Evolutionary conservation across 1,140 invertebrate species (phyloP).

Genomic region (Amyelois transitella): DNA sequence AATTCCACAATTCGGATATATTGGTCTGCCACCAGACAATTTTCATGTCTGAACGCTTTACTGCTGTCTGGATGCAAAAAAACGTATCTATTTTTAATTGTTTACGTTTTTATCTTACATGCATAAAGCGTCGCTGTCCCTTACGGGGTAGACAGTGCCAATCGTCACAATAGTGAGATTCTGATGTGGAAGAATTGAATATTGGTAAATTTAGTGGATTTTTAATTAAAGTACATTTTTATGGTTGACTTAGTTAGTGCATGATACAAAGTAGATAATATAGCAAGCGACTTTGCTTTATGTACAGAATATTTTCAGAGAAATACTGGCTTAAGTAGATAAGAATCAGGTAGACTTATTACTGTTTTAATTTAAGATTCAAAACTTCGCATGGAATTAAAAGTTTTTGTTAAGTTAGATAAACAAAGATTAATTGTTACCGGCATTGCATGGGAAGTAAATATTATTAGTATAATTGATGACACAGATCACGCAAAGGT

Average conservation of each 20-base stretch:
- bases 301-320: no score
- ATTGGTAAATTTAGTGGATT: no score
- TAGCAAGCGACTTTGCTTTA: no score
- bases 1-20: conserved; percentile 35
- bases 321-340: neutral
- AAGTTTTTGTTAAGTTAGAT: neutral
- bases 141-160: no score
- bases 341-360: neutral
- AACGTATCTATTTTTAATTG: neutral
- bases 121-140: no score
- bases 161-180: no score
- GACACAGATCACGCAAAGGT: neutral
- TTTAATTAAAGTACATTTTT: no score
- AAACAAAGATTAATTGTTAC: neutral
- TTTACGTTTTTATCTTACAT: no score
- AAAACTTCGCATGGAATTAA: neutral
- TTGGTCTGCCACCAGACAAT: conserved; percentile 14
- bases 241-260: no score
- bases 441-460: neutral
- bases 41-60: neutral
- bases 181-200: no score
- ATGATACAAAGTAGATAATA: no score
- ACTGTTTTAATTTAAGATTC: neutral
- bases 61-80: neutral
- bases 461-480: neutral